These are phyloP conservation scores for Oligia latruncula DNA, from an alignment of 2,888 invertebrate genomes.

Conservation along the genomic window DNA sequence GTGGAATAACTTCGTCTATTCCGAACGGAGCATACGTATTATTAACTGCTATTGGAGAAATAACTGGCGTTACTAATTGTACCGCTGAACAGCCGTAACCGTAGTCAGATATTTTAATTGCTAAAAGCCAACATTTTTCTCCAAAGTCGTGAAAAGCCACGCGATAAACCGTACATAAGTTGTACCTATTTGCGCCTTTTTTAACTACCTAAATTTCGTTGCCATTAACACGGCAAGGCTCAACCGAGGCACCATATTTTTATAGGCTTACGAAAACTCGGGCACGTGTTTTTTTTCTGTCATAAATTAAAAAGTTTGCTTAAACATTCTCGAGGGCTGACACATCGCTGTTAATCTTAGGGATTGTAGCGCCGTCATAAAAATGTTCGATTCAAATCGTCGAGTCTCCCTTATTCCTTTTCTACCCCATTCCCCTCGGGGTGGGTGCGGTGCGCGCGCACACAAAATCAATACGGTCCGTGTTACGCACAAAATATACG, in stretches of 20 bases:
- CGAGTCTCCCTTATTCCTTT: slow-evolving; percentile 85
- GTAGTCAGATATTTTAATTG: slow-evolving; percentile 37
- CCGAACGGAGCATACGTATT: slow-evolving; percentile 5
- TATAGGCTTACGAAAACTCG: slow-evolving; percentile 60
- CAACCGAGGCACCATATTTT: slow-evolving; percentile 53
- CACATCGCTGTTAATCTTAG: slow-evolving; percentile 85
- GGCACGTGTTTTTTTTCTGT: slow-evolving; percentile 52
- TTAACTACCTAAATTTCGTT: slow-evolving; percentile 55
- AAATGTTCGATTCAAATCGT: slow-evolving; percentile 88
- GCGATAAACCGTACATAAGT: slow-evolving; percentile 45
- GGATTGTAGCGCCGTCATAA: slow-evolving; percentile 85
- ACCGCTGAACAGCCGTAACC: neutral
- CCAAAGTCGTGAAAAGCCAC: slow-evolving; percentile 25
- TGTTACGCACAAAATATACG: slow-evolving; percentile 87
- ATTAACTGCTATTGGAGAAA: slow-evolving; percentile 9
- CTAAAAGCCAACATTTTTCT: slow-evolving; percentile 15
- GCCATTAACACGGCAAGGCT: slow-evolving; percentile 45
- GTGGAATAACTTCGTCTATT: slow-evolving; percentile 24
- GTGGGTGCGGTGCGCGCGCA: slow-evolving; percentile 85
- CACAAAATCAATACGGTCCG: slow-evolving; percentile 87
- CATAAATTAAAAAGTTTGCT: slow-evolving; percentile 68
- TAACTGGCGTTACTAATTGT: slow-evolving; percentile 16
- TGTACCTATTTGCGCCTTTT: slow-evolving; percentile 48
- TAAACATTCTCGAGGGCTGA: slow-evolving; percentile 75
- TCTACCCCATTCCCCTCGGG: slow-evolving; percentile 72